Conservation (phyloP, 2,113 vertebrate species). For the Triplophysa tibetana region DNA sequence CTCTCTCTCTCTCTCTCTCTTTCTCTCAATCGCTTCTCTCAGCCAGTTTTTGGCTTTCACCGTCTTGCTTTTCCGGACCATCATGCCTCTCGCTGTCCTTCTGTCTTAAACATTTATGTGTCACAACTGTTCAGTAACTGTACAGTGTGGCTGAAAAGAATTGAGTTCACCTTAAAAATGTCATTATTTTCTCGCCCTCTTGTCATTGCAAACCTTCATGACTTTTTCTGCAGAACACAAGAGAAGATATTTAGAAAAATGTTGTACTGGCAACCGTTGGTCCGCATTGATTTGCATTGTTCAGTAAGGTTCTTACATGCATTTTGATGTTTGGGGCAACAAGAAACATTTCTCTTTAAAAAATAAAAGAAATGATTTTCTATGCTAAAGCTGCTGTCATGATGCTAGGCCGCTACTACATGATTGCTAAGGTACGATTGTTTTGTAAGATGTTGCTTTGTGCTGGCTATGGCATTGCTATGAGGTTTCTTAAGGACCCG, state of each 20-base stretch:
- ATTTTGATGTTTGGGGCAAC: conserved; percentile 17
- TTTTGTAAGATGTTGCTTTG: background rate
- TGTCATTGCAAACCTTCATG: no score
- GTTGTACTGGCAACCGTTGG: no score
- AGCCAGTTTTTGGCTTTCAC: conserved; percentile 15
- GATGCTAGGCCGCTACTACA: background rate
- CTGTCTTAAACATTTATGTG: conserved; percentile 35
- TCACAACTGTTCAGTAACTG: conserved; percentile 6
- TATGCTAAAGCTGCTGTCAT: background rate
- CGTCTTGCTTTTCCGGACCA: conserved; percentile 11
- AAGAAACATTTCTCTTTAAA: background rate
- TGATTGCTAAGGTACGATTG: background rate
- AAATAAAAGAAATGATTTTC: background rate
- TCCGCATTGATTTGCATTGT: no score
- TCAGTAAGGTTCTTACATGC: background rate
- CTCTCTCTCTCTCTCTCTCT: conserved; percentile 41
- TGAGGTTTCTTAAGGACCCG: background rate
- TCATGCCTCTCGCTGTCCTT: conserved; percentile 24
- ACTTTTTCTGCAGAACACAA: no score
- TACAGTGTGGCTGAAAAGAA: no score
- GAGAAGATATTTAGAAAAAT: no score
- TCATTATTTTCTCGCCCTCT: no score
- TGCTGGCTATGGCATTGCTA: background rate
- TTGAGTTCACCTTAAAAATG: no score
- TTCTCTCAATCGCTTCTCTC: conserved; percentile 26